A percentile compares a stretch with the other conserved stretches of the same genome.
These are phyloP conservation scores for Meteorus cinctellus DNA, from an alignment of 2,888 invertebrate genomes.

Conservation along the genomic window DNA sequence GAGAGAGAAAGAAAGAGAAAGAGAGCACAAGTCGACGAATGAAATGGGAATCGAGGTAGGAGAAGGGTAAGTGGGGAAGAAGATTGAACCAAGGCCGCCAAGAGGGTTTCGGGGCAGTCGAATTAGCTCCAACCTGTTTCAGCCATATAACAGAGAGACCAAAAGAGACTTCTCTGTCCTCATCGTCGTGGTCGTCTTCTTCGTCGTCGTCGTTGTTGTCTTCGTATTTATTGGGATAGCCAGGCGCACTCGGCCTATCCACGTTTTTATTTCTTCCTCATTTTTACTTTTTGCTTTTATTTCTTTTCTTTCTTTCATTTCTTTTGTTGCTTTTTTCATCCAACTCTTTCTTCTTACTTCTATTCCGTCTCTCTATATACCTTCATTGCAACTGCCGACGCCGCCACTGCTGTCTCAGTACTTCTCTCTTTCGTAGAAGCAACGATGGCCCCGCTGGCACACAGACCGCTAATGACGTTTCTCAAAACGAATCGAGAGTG, in stretches of 20 bases:
- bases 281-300: constrained; percentile 13
- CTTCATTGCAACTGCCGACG: constrained; percentile 36
- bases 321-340: constrained; percentile 29
- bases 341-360: constrained; percentile 37
- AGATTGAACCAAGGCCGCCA: neutral
- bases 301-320: constrained; percentile 44
- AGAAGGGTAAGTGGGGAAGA: neutral
- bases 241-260: constrained; percentile 45
- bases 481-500: constrained; percentile 54
- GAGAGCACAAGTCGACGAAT: neutral
- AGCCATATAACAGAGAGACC: constrained; percentile 60
- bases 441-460: constrained; percentile 31
- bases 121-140: constrained; percentile 71
- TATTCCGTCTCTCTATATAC: constrained; percentile 32
- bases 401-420: constrained; percentile 26
- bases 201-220: constrained; percentile 69
- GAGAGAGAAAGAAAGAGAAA: neutral
- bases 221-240: constrained; percentile 72
- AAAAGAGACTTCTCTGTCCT: constrained; percentile 36
- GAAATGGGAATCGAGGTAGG: constrained; percentile 9
- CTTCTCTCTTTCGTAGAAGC: constrained; percentile 39
- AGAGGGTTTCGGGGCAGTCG: constrained; percentile 53
- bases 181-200: constrained; percentile 72
- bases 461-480: constrained; percentile 66
- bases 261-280: constrained; percentile 45